Base-by-base conservation (phyloP, 2,797 vertebrate species). In the Linurgus olivaceus region DNA sequence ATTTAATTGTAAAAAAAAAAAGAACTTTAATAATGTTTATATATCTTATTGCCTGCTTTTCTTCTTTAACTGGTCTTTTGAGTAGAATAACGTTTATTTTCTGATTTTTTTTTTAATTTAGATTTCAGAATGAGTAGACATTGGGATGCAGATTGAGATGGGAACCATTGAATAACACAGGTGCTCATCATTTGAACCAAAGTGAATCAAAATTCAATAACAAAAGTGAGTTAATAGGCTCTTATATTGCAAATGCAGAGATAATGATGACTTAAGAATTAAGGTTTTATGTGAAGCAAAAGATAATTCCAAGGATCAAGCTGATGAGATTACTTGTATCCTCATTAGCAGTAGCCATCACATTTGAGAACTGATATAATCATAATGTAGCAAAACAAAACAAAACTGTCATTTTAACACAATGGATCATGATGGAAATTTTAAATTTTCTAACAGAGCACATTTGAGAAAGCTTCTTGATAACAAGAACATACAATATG, bases 281-380 rank as follows among this genome's bases (percentile, higher is more conserved):
- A 92, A 96, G 93, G 95, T 91, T 94, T 93, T 94, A 93, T 78
- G 75, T 91, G 77, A 88, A 48, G 58, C 75, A 93, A 88, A 95
- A 92, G 57, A 94, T 61, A 85, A 93, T 88, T 44, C 71, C 62
- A 93, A 61, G 59, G 75, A 81, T 80, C 51, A 82, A 83, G 77
- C 26, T 86, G 48, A 74, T 85, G 54, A 81, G 71, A 81, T 78
- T 92, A 73, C 74, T 83, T 77, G 29, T 51, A 68, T 44, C 31
- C 33, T 96, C 67, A 63, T 84, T 84, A 95, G 70, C 38, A 44
- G 26, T 35, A 97, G 70, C 80, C 58, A 73, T 91, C 62, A 73
- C 8, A 63, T 79, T 63, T 74, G 86, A 86, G 45, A 86, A 85
- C 61, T 63, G 47, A 76, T 72, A 83, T 40, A 93, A 96, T 63